Conservation (phyloP, 2,888 invertebrate species). For the Drosophila anceps region DNA sequence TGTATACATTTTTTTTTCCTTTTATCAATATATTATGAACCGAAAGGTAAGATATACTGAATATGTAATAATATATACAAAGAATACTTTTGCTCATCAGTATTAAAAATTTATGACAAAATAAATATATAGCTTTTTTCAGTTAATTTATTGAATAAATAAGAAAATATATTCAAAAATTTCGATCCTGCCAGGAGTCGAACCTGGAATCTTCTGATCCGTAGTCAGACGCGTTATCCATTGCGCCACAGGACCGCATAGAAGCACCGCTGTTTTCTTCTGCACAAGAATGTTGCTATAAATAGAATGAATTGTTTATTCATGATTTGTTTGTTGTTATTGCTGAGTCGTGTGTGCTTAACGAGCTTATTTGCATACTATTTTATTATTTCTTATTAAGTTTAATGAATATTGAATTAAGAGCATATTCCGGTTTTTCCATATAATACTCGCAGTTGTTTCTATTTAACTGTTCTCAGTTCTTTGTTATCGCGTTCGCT, state of each 20-base stretch:
- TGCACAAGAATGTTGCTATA: not conserved
- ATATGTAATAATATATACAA: not conserved
- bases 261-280: constrained; percentile 51
- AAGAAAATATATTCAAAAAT: not conserved
- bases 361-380: constrained; percentile 42
- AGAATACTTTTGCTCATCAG: not conserved
- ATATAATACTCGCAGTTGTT: not conserved
- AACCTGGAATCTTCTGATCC: constrained; percentile 85
- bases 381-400: constrained; percentile 21
- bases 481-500: not conserved
- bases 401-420: not conserved
- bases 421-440: constrained; percentile 45
- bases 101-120: not conserved
- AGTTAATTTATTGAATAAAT: not conserved
- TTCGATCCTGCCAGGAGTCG: constrained; percentile 84
- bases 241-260: constrained; percentile 83
- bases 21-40: not conserved
- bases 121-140: not conserved
- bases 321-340: constrained; percentile 14
- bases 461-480: constrained; percentile 1
- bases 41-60: not conserved
- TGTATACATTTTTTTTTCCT: not conserved
- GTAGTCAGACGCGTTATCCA: constrained; percentile 85
- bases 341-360: constrained; percentile 21
- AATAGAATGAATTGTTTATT: constrained; percentile 21